Percentiles rank a stretch among this genome's conserved stretches.
Evolutionary conservation across 1,140 invertebrate species (phyloP).

Genomic region (Drosophila guanche): DNA sequence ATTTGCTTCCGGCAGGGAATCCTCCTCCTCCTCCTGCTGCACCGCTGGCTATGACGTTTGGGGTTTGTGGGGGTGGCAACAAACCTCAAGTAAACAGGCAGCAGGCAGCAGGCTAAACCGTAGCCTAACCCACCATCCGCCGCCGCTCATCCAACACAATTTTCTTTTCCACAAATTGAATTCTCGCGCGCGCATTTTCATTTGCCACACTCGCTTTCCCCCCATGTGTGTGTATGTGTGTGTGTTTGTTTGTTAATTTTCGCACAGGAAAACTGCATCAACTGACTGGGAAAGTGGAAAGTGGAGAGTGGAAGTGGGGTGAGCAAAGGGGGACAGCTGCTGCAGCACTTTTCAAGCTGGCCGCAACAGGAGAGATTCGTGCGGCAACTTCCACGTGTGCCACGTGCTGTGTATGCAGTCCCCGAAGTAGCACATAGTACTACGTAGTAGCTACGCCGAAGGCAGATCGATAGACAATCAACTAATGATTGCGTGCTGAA

Average conservation of each 20-base stretch:
- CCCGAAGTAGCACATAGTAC: not conserved
- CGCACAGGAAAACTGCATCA: conserved; percentile 78
- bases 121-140: conserved; percentile 11
- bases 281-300: conserved; percentile 18
- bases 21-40: conserved; percentile 20
- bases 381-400: conserved; percentile 36
- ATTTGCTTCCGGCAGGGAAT: conserved; percentile 67
- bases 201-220: conserved; percentile 33
- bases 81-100: conserved; percentile 78
- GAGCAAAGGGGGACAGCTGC: no score
- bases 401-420: conserved; percentile 1
- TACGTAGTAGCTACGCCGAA: not conserved
- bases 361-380: conserved; percentile 43
- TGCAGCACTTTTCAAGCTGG: not conserved
- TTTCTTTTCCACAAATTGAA: conserved; percentile 74
- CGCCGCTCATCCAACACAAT: conserved; percentile 29
- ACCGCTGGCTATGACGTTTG: conserved; percentile 1
- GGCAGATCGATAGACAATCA: conserved; percentile 57
- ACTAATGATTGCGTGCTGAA: conserved; percentile 56
- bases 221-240: conserved; percentile 30
- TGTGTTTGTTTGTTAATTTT: conserved; percentile 74
- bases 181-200: conserved; percentile 69
- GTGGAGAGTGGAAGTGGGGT: no score
- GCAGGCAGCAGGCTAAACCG: conserved; percentile 56
- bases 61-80: not conserved